Evolutionary conservation across 2,113 vertebrate species (phyloP), one percentile per base, ranked within the genome.

Genomic region (Albula goreensis): DNA sequence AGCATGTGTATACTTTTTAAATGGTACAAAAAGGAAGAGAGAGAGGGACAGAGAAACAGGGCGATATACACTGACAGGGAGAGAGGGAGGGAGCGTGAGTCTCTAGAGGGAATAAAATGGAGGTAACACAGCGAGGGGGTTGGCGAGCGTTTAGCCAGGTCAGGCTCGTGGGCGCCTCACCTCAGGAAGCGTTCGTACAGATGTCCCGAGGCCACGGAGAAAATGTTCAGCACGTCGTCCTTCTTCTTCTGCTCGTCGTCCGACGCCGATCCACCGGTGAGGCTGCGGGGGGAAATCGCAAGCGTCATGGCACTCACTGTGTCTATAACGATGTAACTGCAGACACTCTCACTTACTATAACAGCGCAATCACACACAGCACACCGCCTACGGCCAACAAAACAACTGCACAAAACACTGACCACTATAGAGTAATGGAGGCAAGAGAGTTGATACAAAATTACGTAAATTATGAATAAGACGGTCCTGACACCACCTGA

Each of bases 111-210:
- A 19, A 87, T 52, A 85, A 63, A 85, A 88, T 78, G 70, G 81
- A 87, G 66, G 22, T 74, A 84, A 22, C 41, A 57, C 41, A 7
- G 15, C 2, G 7, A 19, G 5, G 25, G 50, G 66, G 66, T n/a
- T 31, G 22, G 7, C 50, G 5, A 12, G 50, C 22, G 66, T n/a
- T n/a, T 2, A 6, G 5, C 4, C 66, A 31, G n/a, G 8, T 25
- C 17, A 19, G 5, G 70, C 84, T 83, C 5, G 11, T 66, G 57
- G 83, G 50, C 74, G 82, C 60, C 94, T 83, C 92, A 98, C 98
- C 98, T 97, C 90, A 99, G 93, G 91, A 99, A 99, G 11, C 98
- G 97, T 89, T 99, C 98, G 82, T 99, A 99, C 78, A 99, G 94
- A 94, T 99, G 98, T 60, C 98, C 98, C 13, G 98, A 99, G 88